These are phyloP conservation scores for Falco rusticolus DNA, from an alignment of 2,797 vertebrate species.

Conservation along the genomic window DNA sequence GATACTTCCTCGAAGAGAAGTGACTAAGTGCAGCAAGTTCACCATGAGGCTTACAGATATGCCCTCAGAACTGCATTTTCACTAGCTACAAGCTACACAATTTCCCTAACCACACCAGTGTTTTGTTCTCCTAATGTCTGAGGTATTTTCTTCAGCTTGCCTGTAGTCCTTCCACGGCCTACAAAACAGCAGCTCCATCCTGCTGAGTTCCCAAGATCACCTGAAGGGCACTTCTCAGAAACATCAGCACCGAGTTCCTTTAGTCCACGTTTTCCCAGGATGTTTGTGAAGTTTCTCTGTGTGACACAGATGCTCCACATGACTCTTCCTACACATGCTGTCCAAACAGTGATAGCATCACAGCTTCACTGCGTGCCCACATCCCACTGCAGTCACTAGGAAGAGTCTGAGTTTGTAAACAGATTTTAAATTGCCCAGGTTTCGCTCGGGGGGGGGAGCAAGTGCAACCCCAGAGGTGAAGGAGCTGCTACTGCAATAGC, in stretches of 20 bases:
- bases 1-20: background rate
- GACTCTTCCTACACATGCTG: background rate
- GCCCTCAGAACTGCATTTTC: background rate
- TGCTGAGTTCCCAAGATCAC: background rate
- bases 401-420: background rate
- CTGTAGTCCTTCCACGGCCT: background rate
- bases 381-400: rapidly evolving
- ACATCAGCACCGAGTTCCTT: background rate
- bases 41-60: background rate
- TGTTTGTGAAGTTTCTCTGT: background rate
- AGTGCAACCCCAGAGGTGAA: background rate
- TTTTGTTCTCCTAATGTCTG: background rate
- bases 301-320: background rate
- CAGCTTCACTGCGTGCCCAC: background rate
- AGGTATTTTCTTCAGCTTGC: background rate
- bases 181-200: background rate
- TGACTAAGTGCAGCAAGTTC: background rate
- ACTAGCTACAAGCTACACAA: background rate
- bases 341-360: background rate
- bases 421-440: background rate
- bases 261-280: background rate
- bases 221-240: background rate
- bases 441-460: background rate
- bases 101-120: background rate
- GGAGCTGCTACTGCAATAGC: background rate